Base-by-base conservation (phyloP, 1,140 invertebrate species). In the Coenobita brevimanus region DNA sequence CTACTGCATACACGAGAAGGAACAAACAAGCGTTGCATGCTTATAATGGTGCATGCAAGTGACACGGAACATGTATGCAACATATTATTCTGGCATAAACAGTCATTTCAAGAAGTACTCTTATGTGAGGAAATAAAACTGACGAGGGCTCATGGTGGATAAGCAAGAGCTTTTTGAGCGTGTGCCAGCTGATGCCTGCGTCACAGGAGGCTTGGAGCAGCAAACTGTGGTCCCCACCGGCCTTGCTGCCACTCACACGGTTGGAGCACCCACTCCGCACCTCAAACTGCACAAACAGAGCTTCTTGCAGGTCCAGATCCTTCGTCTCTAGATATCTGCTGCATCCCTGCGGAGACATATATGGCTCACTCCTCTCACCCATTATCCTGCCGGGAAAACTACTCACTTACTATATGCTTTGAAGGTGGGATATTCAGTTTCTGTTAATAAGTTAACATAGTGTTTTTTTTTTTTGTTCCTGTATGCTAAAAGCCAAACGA, bases 201-300 rank as follows among this genome's bases (percentile, higher is more conserved):
- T 93, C 91, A 54, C 91, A 91, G 1, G 92, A 92, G 78, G 91
- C 92, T 76, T 93, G 92, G 0, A 93, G 80, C 3, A 93, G 81
- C n/a, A 93, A 91, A 15, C 91, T 91, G 82, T 93, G 90, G 86
- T 92, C 91, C 0, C 83, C 92, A 8, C 81, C 71, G 17, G 82
- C 85, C 46, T 67, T 67, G 13, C 38, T 81, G 27, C 89, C 89
- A 3, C 84, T 87, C 17, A 92, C 92, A 17, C 82, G 33, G 3
- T 91, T 87, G 30, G 92, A 80, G 83, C 93, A 93, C 6, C 93
- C 93, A 90, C 92, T 93, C 89, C 92, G 90, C 60, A 94, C 93
- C 89, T 93, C 91, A 89, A 93, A 94, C 91, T 93, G 93, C 24
- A 94, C 90, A 43, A 92, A 92, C 36, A 91, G 91, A 0, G 92